Base-by-base conservation (phyloP, 1,140 invertebrate genomes). In the Pteromalus puparum region DNA sequence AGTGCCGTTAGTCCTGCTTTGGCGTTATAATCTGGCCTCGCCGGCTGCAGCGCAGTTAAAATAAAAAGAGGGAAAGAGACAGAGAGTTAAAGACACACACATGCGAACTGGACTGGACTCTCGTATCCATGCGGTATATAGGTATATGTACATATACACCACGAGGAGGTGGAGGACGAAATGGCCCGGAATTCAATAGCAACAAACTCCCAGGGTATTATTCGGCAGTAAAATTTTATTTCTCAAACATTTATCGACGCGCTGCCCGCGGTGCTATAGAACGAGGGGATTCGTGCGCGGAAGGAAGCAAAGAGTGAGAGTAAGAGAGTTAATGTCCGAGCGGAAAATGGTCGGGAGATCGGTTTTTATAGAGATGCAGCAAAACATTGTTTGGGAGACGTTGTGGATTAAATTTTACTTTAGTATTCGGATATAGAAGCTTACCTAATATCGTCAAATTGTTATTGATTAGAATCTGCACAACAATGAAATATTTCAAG, bases 171-270 rank as follows among this genome's bases (percentile, higher is more conserved):
- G 30, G 70, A 72, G 30, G 34, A 85, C 85, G 87, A 89, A 91
- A 90, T 89, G 89, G 86, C 82, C 85, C 73, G 86, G 88, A 92
- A 93, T 93, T 93, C 91, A 93, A 93, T 93, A 92, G 91, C 90
- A 90, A 91, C 91, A 92, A 92, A 92, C 90, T 90, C 90, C 18
- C 83, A 86, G 61, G 88, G 91, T 91, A 92, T 93, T 93, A 92
- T 92, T 92, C 90, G 89, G 89, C 89, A 91, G 90, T 93, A 93
- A 93, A 93, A 93, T 93, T 93, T 92, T 92, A 93, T 92, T 92
- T 91, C 87, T 82, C 87, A 89, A 91, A 91, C 92, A 92, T 92
- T 91, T 92, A 91, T 91, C 89, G 90, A 86, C 80, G 85, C 87
- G 83, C 86, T 82, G 87, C 76, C 84, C 67, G 86, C 86, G 88